Evolutionary conservation across 2,113 vertebrate genomes (phyloP).

Genomic region (Heterotis niloticus): DNA sequence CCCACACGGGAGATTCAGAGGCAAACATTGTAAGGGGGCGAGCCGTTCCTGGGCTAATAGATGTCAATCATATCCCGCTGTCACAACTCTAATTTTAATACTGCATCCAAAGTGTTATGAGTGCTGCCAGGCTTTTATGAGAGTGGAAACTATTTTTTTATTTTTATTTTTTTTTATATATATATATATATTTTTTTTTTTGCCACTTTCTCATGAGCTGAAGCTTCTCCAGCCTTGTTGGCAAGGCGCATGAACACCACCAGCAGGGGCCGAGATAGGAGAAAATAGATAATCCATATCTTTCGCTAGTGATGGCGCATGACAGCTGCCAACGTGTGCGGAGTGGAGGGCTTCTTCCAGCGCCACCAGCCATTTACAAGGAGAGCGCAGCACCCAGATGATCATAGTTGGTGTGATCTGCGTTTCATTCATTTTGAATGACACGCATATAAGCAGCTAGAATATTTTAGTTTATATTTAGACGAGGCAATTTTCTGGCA

Average conservation of each 20-base stretch:
- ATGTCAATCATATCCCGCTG: slow-evolving; percentile 13
- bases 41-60: slow-evolving; percentile 18
- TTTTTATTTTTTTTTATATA: too few species aligned
- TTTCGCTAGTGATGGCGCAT: slow-evolving; percentile 11
- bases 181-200: too few species aligned
- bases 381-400: neutral
- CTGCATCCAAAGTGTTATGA: slow-evolving; percentile 17
- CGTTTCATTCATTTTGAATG: slow-evolving; percentile 18
- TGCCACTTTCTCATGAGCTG: neutral
- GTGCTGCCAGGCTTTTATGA: slow-evolving; percentile 20
- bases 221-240: slow-evolving; percentile 14
- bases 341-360: slow-evolving; percentile 1
- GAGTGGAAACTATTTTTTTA: neutral
- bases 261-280: slow-evolving; percentile 19
- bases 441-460: slow-evolving; percentile 16
- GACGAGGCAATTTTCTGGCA: slow-evolving; percentile 12
- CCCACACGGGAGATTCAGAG: slow-evolving; percentile 11
- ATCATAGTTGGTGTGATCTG: slow-evolving; percentile 19
- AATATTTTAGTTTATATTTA: slow-evolving; percentile 23
- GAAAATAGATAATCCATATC: slow-evolving; percentile 23
- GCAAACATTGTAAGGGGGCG: neutral
- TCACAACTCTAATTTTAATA: slow-evolving; percentile 21
- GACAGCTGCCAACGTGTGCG: slow-evolving; percentile 8
- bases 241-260: slow-evolving; percentile 10
- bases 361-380: neutral